These are phyloP conservation scores for Hoplostethus mediterraneus DNA, from an alignment of 2,797 vertebrate species.

Conservation along the genomic window DNA sequence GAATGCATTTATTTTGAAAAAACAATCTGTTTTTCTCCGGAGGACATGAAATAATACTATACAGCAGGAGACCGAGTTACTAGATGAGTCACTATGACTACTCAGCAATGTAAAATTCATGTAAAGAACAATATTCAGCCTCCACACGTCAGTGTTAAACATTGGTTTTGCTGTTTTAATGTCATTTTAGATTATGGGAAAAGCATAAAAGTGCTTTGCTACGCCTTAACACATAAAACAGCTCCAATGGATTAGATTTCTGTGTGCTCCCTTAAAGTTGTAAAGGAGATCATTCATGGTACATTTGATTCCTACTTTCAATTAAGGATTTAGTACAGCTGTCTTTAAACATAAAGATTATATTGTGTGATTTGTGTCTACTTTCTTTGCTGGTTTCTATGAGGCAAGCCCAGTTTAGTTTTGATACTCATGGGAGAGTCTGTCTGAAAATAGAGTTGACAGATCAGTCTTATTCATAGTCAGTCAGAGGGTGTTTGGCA, in stretches of 20 bases:
- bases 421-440: slow-evolving; percentile 40
- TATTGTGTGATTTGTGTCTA: slow-evolving; percentile 73
- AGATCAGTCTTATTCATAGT: slow-evolving; percentile 56
- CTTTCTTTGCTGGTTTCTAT: slow-evolving; percentile 50
- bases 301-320: slow-evolving; percentile 77
- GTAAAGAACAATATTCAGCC: slow-evolving; percentile 75
- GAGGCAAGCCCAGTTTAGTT: slow-evolving; percentile 61
- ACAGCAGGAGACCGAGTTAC: slow-evolving; percentile 65
- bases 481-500: slow-evolving; percentile 49
- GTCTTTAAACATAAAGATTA: slow-evolving; percentile 82
- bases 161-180: slow-evolving; percentile 77
- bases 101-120: slow-evolving; percentile 72
- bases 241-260: slow-evolving; percentile 73
- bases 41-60: slow-evolving; percentile 47
- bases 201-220: slow-evolving; percentile 73
- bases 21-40: not conserved
- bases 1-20: slow-evolving; percentile 5
- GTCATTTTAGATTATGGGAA: slow-evolving; percentile 79
- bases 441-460: slow-evolving; percentile 67
- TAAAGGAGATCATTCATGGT: slow-evolving; percentile 76
- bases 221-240: slow-evolving; percentile 59
- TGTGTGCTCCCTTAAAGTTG: slow-evolving; percentile 66
- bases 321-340: slow-evolving; percentile 81
- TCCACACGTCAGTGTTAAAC: slow-evolving; percentile 74
- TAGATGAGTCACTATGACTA: slow-evolving; percentile 75